Evolutionary conservation across 2,888 invertebrate species (phyloP).

Genomic region (Drosophila monieri): DNA sequence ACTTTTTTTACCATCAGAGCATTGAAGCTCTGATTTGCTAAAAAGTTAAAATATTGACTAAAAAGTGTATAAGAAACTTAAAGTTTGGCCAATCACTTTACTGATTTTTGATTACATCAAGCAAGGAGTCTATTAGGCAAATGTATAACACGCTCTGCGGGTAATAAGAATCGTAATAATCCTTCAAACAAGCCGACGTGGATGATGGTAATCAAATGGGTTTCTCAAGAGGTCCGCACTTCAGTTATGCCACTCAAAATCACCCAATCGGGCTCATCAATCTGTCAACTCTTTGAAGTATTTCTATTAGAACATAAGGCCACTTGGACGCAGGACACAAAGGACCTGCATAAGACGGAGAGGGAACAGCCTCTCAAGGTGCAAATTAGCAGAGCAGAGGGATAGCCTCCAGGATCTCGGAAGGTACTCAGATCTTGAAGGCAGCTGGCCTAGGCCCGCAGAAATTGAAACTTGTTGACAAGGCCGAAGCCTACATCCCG

Average conservation of each 20-base stretch:
- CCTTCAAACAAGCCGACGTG: not conserved
- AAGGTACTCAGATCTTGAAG: conserved; percentile 15
- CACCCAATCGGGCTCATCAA: conserved; percentile 64
- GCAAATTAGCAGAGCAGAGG: conserved; percentile 73
- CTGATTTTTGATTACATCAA: too few species aligned
- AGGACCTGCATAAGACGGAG: conserved; percentile 60
- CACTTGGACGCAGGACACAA: conserved; percentile 58
- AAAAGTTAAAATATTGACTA: too few species aligned
- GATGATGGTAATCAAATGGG: conserved; percentile 60
- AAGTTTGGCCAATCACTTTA: too few species aligned
- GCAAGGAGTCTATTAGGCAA: not conserved
- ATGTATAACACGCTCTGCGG: not conserved
- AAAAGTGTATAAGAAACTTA: too few species aligned
- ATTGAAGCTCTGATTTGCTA: too few species aligned
- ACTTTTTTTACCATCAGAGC: too few species aligned
- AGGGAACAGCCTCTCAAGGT: conserved; percentile 64
- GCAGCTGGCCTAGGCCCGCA: conserved; percentile 61
- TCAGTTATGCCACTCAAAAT: conserved; percentile 39
- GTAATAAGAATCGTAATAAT: not conserved
- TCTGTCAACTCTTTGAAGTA: conserved; percentile 64
- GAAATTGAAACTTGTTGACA: conserved; percentile 49
- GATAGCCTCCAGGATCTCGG: conserved; percentile 26
- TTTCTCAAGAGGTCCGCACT: conserved; percentile 55
- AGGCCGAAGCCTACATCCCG: not conserved
- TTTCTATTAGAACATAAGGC: conserved; percentile 53